Percentiles rank a stretch among this genome's conserved stretches.
Conservation (phyloP, 2,113 vertebrate genomes). For the Anhinga rufa region DNA sequence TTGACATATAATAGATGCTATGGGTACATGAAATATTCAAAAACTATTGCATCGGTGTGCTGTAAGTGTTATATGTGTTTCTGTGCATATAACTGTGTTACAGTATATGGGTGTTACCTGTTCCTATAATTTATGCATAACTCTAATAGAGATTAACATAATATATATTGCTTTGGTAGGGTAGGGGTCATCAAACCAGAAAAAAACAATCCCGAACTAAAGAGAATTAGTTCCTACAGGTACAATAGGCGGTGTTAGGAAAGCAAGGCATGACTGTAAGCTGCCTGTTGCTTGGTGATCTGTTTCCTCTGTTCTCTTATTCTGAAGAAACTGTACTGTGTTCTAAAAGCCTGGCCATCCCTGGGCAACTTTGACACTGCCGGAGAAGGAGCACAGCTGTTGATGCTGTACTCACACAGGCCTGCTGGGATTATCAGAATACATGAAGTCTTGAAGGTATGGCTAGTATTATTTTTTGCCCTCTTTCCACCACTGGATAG, state of each 20-base stretch:
- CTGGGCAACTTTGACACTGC: not conserved
- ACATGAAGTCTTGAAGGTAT: not conserved
- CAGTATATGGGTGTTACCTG: not conserved
- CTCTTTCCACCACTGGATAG: not conserved
- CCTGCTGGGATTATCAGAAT: not conserved
- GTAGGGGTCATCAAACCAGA: not conserved
- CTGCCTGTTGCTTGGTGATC: not conserved
- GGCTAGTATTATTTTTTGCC: not conserved
- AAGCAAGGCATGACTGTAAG: not conserved
- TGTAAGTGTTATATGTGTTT: not conserved
- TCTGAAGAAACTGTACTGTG: not conserved
- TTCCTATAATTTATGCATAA: not conserved
- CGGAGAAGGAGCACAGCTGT: not conserved
- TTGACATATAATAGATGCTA: not conserved
- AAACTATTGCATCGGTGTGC: not conserved
- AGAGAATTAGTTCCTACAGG: not conserved
- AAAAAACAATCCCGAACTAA: not conserved
- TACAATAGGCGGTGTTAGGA: not conserved
- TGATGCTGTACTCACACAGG: not conserved
- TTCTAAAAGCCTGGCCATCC: not conserved
- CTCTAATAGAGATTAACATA: not conserved
- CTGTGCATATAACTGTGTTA: not conserved
- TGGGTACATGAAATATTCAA: not conserved
- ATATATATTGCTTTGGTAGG: not conserved
- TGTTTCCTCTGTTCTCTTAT: not conserved